A percentile compares a stretch with the other conserved stretches of the same genome.
These are phyloP conservation scores for Catharus ustulatus DNA, from an alignment of 2,797 vertebrate genomes.

Conservation along the genomic window DNA sequence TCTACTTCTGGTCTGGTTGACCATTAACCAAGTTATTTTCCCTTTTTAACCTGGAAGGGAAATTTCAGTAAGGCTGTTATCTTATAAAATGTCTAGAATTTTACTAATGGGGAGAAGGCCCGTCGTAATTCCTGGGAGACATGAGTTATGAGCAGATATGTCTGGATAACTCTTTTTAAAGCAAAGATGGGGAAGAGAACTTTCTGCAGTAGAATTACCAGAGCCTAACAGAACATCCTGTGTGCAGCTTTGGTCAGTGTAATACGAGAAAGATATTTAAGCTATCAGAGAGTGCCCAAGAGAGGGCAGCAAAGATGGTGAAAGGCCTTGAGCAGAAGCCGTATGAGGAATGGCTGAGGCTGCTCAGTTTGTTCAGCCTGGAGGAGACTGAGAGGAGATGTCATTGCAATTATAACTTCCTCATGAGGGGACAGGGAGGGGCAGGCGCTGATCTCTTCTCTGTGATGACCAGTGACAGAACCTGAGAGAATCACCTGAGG, in stretches of 20 bases:
- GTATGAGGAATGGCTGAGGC: neutral
- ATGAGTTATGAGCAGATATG: neutral
- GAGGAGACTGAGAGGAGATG: neutral
- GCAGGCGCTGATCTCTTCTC: neutral
- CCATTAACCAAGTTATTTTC: neutral
- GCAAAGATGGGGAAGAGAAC: neutral
- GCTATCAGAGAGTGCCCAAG: neutral
- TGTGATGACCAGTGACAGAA: neutral
- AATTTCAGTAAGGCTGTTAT: neutral
- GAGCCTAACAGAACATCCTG: neutral
- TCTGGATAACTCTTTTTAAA: neutral
- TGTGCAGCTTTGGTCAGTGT: neutral
- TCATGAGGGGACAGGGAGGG: neutral
- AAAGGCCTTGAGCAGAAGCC: neutral
- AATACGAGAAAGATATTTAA: neutral
- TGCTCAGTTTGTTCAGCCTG: neutral
- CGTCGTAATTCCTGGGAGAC: neutral
- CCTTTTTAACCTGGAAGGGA: neutral
- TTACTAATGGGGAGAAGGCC: neutral
- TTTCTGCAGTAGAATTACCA: neutral
- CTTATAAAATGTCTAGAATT: neutral
- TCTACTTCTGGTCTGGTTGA: neutral
- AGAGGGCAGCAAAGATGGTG: neutral
- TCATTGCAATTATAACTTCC: neutral
- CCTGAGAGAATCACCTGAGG: neutral